Base-by-base conservation (phyloP, 2,888 invertebrate species). In the Agriotes lineatus region DNA sequence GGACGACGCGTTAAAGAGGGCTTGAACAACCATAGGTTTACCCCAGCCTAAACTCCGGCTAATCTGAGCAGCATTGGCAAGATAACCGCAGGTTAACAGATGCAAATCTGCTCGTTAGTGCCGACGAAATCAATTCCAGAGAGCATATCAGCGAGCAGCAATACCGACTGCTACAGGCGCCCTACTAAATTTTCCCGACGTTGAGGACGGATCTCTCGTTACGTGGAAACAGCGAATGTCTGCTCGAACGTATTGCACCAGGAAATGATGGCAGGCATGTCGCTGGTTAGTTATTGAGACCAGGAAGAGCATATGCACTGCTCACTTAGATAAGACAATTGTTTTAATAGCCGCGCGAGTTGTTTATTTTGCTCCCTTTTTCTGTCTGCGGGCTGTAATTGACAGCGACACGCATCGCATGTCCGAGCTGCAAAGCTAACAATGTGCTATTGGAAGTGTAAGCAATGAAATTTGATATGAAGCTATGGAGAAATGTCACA, bases 91-190 rank as follows among this genome's bases (percentile, higher is more conserved):
- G 42, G 37, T 62, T 54, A 44, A 19, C 12, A 58, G 57, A 65
- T 65, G 57, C 58, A 65, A 65, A 65, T 65, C 64, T 48, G 19
- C 48, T 65, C 64, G 56, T 65, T 65, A 65, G 64, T 48, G 64
- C 20, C 48, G 50, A 45, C 56, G 19, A 18, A 39, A 57, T 65
- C 64, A 65, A 58, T 60, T 48, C n/a, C 30, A 48, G 9, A 44
- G 37, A 20, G 14, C 44, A 57, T 37, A 58, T 65, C 64, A 45
- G 20, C 42, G 20, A 12, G 35, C 39, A 52, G 30, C 14, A 33
- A 48, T 62, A 62, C 62, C 37, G 44, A 22, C 56, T 20, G n/a
- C 44, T 59, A 66, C 66, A 66, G 48, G 39, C 66, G 52, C 39
- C 52, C 59, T 66, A 58, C 52, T 66, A 33, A 66, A 39, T 66